Evolutionary conservation across 2,113 vertebrate genomes (phyloP).

Genomic region (Echinops telfairi): DNA sequence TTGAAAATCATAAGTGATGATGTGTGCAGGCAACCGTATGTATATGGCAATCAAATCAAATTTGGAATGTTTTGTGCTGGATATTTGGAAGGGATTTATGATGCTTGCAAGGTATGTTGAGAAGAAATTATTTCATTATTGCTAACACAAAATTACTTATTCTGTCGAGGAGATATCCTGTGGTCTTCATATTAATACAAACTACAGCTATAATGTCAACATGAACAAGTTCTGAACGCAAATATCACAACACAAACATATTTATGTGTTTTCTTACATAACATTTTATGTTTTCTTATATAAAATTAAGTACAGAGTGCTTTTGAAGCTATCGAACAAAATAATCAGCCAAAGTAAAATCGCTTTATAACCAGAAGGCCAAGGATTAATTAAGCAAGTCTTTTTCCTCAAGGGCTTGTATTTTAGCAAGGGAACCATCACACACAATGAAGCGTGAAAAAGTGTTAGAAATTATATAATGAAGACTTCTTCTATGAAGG

Average conservation of each 20-base stretch:
- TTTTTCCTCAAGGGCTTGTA: not conserved
- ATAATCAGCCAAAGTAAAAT: constrained; percentile 1
- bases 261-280: not conserved
- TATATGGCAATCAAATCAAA: constrained; percentile 86
- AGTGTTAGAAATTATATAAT: not conserved
- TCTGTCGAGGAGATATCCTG: constrained; percentile 22
- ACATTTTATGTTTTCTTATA: constrained; percentile 7
- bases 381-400: not conserved
- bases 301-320: not conserved
- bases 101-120: constrained; percentile 94
- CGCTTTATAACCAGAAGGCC: constrained; percentile 15
- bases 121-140: not conserved
- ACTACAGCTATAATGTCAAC: not conserved
- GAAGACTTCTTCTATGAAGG: not conserved
- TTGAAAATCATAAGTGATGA: constrained; percentile 94
- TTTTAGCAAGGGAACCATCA: constrained; percentile 1
- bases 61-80: constrained; percentile 95
- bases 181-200: constrained; percentile 13
- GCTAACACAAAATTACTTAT: not conserved
- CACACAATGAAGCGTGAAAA: not conserved
- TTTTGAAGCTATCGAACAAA: not conserved
- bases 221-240: constrained; percentile 23
- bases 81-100: constrained; percentile 90
- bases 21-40: constrained; percentile 87
- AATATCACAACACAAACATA: not conserved